Conservation (phyloP, 2,797 vertebrate species). For the Rousettus madagascariensis region DNA sequence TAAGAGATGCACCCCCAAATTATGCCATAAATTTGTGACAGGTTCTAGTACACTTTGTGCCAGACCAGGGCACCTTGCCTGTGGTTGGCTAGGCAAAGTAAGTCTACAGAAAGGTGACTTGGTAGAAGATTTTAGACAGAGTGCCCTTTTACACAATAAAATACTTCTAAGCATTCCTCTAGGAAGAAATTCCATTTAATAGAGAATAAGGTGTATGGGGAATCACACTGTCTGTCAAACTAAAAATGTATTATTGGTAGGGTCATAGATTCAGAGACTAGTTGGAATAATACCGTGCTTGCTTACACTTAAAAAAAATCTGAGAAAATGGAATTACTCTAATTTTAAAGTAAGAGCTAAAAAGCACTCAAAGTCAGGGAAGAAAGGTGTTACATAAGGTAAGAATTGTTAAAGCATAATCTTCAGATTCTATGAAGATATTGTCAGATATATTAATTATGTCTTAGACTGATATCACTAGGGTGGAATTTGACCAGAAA, state of each 20-base stretch:
- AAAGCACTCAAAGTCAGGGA: not conserved
- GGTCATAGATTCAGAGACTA: not conserved
- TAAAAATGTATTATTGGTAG: not conserved
- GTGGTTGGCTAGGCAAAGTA: not conserved
- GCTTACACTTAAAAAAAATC: not conserved
- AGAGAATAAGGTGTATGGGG: not conserved
- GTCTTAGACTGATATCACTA: not conserved
- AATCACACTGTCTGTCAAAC: not conserved
- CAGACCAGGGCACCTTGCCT: not conserved
- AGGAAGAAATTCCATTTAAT: constrained; percentile 37
- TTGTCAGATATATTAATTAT: not conserved
- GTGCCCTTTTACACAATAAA: not conserved
- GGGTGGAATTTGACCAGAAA: not conserved
- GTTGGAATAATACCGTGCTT: not conserved
- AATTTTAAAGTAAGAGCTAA: constrained; percentile 8
- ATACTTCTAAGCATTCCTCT: constrained; percentile 3
- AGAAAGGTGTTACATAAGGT: not conserved
- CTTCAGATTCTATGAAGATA: constrained; percentile 10
- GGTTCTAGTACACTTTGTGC: not conserved
- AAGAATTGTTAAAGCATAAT: constrained; percentile 32
- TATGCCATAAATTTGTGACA: not conserved
- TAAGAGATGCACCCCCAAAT: not conserved
- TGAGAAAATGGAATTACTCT: constrained; percentile 16
- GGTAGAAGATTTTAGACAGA: constrained; percentile 16
- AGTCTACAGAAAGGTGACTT: not conserved